A percentile compares a stretch with the other conserved stretches of the same genome.
phyloP scores from a whole-genome alignment of 2,888 invertebrate species.

The Baccha elongata region DNA sequence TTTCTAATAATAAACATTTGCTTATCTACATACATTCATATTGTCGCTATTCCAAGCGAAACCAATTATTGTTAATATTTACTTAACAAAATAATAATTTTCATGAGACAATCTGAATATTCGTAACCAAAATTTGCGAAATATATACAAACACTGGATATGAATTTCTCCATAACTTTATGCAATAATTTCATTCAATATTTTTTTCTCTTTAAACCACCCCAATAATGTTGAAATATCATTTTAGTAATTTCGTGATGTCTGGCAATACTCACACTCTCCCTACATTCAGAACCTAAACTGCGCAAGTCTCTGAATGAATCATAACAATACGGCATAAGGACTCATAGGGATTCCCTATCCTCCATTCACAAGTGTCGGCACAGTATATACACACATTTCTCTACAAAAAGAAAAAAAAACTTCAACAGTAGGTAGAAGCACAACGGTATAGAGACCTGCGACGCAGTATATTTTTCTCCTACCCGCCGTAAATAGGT shows the following conservation, averaged over 20 bases:
- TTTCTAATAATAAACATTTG: too few species aligned
- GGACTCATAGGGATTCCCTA: conserved; percentile 73
- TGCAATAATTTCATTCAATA: conserved; percentile 61
- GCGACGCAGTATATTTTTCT: conserved; percentile 64
- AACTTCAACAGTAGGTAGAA: conserved; percentile 30
- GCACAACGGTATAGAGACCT: conserved; percentile 49
- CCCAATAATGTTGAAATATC: conserved; percentile 4
- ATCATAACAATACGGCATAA: conserved; percentile 71
- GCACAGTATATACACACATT: conserved; percentile 31
- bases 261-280: conserved; percentile 54
- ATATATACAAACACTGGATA: too few species aligned
- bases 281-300: conserved; percentile 15
- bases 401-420: conserved; percentile 3
- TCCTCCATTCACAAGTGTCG: conserved; percentile 71
- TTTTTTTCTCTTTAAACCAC: neutral
- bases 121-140: too few species aligned
- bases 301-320: conserved; percentile 63
- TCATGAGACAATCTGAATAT: too few species aligned
- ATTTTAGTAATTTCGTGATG: conserved; percentile 10
- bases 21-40: too few species aligned
- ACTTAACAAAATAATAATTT: too few species aligned
- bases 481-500: conserved; percentile 15
- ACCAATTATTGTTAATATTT: too few species aligned
- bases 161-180: conserved; percentile 47
- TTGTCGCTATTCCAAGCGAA: too few species aligned